These are phyloP conservation scores for Pararge aegeria DNA, from an alignment of 1,140 invertebrate genomes.

Conservation along the genomic window DNA sequence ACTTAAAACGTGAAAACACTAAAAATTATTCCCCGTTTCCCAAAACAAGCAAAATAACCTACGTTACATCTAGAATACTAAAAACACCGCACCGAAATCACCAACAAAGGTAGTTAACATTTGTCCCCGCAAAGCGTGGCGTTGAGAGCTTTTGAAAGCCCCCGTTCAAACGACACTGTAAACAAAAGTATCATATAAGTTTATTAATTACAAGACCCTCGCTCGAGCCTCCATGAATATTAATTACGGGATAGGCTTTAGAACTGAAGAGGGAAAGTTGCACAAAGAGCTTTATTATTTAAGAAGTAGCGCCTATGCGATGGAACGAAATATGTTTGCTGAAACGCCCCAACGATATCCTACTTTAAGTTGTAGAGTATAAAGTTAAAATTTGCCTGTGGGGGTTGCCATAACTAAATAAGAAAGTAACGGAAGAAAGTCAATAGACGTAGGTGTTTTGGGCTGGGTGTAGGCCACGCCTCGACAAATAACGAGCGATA, in stretches of 20 bases:
- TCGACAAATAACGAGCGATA: constrained; percentile 26
- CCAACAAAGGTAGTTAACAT: constrained; percentile 12
- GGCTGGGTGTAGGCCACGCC: constrained; percentile 61
- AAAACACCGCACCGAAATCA: constrained; percentile 7
- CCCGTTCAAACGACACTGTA: constrained; percentile 69
- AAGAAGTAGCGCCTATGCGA: constrained; percentile 70
- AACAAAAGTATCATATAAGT: constrained; percentile 80
- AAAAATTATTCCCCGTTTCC: background rate
- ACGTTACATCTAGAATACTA: background rate
- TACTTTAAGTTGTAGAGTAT: constrained; percentile 27
- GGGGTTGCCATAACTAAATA: constrained; percentile 68
- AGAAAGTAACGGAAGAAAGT: constrained; percentile 76
- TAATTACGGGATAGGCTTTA: constrained; percentile 77
- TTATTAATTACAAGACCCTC: constrained; percentile 78
- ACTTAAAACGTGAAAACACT: background rate
- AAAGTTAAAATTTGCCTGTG: constrained; percentile 35
- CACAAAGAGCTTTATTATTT: constrained; percentile 79
- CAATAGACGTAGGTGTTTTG: constrained; percentile 72
- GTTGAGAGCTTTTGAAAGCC: constrained; percentile 40
- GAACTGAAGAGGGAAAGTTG: constrained; percentile 78
- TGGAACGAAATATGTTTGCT: constrained; percentile 65
- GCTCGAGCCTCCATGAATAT: constrained; percentile 74
- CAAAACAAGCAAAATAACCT: background rate
- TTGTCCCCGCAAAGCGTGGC: constrained; percentile 11
- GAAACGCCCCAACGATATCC: constrained; percentile 24